These are phyloP conservation scores for Choristoneura rosaceana DNA, from an alignment of 2,888 invertebrate genomes.

Conservation along the genomic window DNA sequence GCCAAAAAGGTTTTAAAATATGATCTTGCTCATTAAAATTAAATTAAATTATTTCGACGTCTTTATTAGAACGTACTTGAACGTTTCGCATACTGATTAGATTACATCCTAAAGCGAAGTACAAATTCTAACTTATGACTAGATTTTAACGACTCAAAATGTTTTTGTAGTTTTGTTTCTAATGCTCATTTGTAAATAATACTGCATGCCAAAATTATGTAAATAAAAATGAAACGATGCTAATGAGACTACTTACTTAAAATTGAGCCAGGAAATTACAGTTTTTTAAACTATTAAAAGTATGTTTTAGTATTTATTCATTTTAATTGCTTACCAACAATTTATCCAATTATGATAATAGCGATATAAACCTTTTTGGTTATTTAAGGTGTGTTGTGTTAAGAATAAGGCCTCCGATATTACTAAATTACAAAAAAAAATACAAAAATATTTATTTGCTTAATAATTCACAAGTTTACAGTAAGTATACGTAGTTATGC, in stretches of 20 bases:
- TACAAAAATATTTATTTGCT: no score
- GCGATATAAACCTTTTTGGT: not conserved
- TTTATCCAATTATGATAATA: not conserved
- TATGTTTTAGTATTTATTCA: not conserved
- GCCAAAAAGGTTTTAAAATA: conserved; percentile 18
- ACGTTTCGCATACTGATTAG: not conserved
- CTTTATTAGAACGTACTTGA: conserved; percentile 27
- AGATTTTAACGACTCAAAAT: not conserved
- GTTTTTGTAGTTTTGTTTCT: not conserved
- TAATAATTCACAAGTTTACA: no score
- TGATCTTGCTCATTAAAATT: conserved; percentile 24
- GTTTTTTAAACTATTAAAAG: not conserved
- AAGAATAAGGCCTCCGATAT: no score
- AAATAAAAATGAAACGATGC: conserved; percentile 2
- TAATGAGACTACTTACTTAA: conserved; percentile 13
- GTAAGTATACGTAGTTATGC: no score
- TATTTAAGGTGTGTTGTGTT: not conserved
- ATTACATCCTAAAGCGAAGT: not conserved
- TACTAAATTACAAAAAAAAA: no score
- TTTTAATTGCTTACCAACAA: not conserved
- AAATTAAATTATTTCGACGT: conserved; percentile 19
- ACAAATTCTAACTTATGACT: not conserved
- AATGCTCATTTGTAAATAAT: not conserved
- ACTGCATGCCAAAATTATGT: not conserved
- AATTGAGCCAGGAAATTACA: conserved; percentile 16